These are phyloP conservation scores for Poeciliopsis gracilis DNA, from an alignment of 2,797 vertebrate species.

Conservation along the genomic window DNA sequence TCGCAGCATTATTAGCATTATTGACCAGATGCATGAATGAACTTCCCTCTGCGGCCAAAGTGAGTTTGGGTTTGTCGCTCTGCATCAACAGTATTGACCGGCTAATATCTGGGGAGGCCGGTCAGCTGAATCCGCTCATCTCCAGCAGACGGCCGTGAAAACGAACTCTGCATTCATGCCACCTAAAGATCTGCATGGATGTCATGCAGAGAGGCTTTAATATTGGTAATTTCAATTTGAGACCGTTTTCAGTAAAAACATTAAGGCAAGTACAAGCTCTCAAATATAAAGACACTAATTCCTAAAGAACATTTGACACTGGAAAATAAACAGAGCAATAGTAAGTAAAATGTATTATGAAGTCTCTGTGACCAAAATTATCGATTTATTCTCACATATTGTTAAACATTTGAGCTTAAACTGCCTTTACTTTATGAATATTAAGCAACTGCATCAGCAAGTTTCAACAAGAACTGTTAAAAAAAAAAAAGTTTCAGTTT, in stretches of 20 bases:
- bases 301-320: too few relatives aligned
- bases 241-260: too few relatives aligned
- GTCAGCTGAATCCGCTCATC: constrained; percentile 52
- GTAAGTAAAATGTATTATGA: too few relatives aligned
- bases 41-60: constrained; percentile 13
- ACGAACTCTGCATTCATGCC: neutral
- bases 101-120: constrained; percentile 25
- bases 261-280: too few relatives aligned
- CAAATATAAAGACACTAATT: too few relatives aligned
- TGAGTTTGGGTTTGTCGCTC: neutral
- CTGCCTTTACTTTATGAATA: neutral
- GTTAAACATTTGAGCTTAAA: neutral
- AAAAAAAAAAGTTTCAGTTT: neutral
- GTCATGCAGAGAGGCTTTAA: neutral
- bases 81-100: constrained; percentile 44
- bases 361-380: too few relatives aligned
- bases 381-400: neutral
- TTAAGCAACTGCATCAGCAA: neutral
- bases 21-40: constrained; percentile 32
- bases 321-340: too few relatives aligned
- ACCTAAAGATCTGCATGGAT: neutral
- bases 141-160: neutral
- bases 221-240: neutral
- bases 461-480: neutral
- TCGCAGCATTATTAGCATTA: constrained; percentile 29